Conservation (phyloP, 2,888 invertebrate genomes). For the Timema cristinae region DNA sequence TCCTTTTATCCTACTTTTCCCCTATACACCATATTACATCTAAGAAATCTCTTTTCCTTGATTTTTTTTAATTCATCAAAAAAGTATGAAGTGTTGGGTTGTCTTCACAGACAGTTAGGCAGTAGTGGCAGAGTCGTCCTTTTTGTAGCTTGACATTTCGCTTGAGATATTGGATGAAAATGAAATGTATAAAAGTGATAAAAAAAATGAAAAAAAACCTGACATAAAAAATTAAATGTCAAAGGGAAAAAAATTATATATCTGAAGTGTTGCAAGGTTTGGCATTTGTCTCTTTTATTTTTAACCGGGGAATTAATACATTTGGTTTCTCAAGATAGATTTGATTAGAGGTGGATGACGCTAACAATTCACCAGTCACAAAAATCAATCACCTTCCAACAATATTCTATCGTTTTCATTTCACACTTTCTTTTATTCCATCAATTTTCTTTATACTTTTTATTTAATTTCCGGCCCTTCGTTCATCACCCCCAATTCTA, state of each 20-base stretch:
- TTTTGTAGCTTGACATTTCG: constrained; percentile 22
- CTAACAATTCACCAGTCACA: too few relatives aligned
- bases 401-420: constrained; percentile 17
- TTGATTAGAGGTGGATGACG: too few relatives aligned
- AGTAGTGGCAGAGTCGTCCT: too few relatives aligned
- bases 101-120: constrained; percentile 11
- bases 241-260: background rate
- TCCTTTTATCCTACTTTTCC: too few relatives aligned
- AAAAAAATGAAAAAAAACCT: constrained; percentile 16
- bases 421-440: background rate
- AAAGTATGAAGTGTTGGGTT: constrained; percentile 21
- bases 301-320: too few relatives aligned
- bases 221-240: background rate
- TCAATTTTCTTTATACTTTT: too few relatives aligned
- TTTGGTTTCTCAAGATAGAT: too few relatives aligned
- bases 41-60: background rate
- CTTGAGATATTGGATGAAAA: constrained; percentile 25
- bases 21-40: too few relatives aligned
- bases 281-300: too few relatives aligned
- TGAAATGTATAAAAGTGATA: constrained; percentile 15
- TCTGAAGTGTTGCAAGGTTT: background rate
- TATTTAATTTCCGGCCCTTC: too few relatives aligned
- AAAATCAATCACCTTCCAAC: constrained; percentile 24
- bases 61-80: constrained; percentile 26
- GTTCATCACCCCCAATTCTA: too few relatives aligned